Percentiles rank a stretch among this genome's conserved stretches.
These are phyloP conservation scores for Drosophila koepferae DNA, from an alignment of 2,888 invertebrate species.

Conservation along the genomic window DNA sequence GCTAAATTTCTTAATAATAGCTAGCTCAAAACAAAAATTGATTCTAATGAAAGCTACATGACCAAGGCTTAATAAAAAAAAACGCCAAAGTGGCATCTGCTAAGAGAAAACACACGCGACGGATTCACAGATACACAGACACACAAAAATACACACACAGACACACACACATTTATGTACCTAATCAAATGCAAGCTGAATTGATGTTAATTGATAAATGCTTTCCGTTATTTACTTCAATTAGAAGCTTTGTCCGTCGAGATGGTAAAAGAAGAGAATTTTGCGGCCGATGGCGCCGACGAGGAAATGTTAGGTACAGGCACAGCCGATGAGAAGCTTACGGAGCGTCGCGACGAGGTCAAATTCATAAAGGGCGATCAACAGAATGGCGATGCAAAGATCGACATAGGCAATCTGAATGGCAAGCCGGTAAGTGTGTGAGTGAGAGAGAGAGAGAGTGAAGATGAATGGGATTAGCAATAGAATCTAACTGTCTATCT, in stretches of 20 bases:
- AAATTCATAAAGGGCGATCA: slow-evolving; percentile 90
- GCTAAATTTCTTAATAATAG: neutral
- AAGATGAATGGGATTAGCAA: neutral
- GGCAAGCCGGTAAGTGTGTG: slow-evolving; percentile 83
- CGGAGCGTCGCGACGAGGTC: slow-evolving; percentile 89
- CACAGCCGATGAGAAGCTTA: slow-evolving; percentile 86
- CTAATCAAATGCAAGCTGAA: slow-evolving; percentile 33
- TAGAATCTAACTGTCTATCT: neutral
- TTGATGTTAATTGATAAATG: slow-evolving; percentile 58
- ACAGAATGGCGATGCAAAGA: slow-evolving; percentile 95
- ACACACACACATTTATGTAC: slow-evolving; percentile 3
- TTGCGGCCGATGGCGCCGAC: slow-evolving; percentile 88
- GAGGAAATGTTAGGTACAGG: slow-evolving; percentile 88
- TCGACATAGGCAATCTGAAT: slow-evolving; percentile 90
- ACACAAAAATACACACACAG: slow-evolving; percentile 7
- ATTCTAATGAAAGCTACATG: neutral
- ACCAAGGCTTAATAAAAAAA: neutral
- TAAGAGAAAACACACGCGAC: slow-evolving; percentile 8
- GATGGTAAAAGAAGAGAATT: slow-evolving; percentile 85
- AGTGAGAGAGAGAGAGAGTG: neutral
- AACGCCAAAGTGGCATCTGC: neutral
- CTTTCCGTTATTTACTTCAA: slow-evolving; percentile 40
- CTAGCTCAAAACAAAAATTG: neutral
- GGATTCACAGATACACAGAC: slow-evolving; percentile 9
- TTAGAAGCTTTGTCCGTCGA: slow-evolving; percentile 63